Evolutionary conservation across 2,797 vertebrate species (phyloP), one percentile per base, ranked within the genome.

Genomic region (Megalops cyprinoides): DNA sequence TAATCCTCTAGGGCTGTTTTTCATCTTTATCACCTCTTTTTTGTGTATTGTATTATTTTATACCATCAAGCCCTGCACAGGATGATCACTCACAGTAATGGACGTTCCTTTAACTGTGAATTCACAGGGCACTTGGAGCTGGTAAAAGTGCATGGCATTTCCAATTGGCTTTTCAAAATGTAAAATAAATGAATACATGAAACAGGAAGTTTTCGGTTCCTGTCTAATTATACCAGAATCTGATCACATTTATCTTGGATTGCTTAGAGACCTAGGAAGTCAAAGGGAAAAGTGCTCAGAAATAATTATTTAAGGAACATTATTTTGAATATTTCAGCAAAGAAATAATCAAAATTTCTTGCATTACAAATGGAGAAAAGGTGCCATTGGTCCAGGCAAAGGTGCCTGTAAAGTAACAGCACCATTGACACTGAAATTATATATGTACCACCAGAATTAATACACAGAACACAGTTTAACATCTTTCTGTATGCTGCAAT

Each of bases 31-130:
- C 74, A 71, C n/a, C 2, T 71, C 83, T 82, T 86, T 80, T 79
- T 86, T 89, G 83, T 58, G 80, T 78, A 92, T 90, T 85, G 85
- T 79, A 85, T 90, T 90, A 88, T 89, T 93, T 92, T 89, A 90
- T 82, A 85, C 84, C 90, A 88, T 91, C 87, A 89, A 83, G 78
- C 15, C 87, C 84, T 88, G 85, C 89, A 85, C 84, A 89, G 82
- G 75, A 91, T 89, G 91, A 93, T 94, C 93, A 92, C 88, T 91
- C 88, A 90, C 85, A 86, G 85, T 89, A 90, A 76, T 81, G 83
- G 82, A 84, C 85, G 73, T 85, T 79, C 86, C 90, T 84, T 89
- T 86, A 85, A 87, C 84, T 85, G 83, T 82, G 37, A 60, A 82
- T 81, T 79, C 81, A 74, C 80, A 37, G 77, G n/a, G 62, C 71